Evolutionary conservation across 2,888 invertebrate species (phyloP).

Genomic region (Ectemnius lituratus): DNA sequence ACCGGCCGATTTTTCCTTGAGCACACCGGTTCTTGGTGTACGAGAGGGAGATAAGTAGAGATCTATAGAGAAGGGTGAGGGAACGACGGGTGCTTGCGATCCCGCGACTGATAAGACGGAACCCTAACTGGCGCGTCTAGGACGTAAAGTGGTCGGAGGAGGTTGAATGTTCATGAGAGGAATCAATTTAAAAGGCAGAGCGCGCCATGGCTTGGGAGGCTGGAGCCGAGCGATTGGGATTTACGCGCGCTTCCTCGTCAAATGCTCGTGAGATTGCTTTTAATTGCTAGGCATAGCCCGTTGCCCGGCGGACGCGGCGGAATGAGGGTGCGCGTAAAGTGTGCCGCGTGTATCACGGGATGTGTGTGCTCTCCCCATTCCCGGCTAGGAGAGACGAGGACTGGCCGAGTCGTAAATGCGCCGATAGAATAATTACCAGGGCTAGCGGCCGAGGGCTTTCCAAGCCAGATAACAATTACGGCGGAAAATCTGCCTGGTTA

Average conservation of each 20-base stretch:
- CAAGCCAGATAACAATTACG: conserved; percentile 50
- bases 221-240: conserved; percentile 29
- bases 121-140: background rate
- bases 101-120: background rate
- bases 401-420: conserved; percentile 29
- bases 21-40: too few species aligned
- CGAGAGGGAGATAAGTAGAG: too few species aligned
- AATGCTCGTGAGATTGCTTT: conserved; percentile 1
- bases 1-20: too few species aligned
- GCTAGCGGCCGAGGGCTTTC: conserved; percentile 19
- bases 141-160: background rate
- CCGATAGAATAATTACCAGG: conserved; percentile 53
- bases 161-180: background rate
- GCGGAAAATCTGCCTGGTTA: conserved; percentile 41
- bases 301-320: too few species aligned
- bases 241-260: conserved; percentile 4
- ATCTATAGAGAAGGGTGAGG: too few species aligned
- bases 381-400: too few species aligned
- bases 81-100: too few species aligned
- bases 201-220: conserved; percentile 32
- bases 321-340: background rate
- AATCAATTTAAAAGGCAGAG: background rate
- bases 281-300: conserved; percentile 15
- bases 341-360: background rate
- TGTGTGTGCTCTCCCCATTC: background rate